These are phyloP conservation scores for Sylvia atricapilla DNA, from an alignment of 2,113 vertebrate species.

Conservation along the genomic window DNA sequence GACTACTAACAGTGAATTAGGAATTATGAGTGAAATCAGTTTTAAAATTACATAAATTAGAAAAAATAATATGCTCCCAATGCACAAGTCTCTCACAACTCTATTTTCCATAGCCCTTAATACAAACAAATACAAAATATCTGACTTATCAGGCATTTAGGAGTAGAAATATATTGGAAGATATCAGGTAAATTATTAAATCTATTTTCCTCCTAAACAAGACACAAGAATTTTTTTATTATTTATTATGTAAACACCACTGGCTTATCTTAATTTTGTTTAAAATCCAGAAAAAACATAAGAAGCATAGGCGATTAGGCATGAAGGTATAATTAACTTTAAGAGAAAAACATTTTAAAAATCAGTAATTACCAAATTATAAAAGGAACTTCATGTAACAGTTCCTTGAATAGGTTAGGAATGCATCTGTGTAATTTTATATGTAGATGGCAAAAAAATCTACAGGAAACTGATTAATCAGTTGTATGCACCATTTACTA, in stretches of 20 bases:
- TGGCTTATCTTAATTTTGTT: not conserved
- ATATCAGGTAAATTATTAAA: not conserved
- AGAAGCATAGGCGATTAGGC: not conserved
- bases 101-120: not conserved
- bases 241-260: not conserved
- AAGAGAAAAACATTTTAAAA: not conserved
- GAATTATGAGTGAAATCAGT: not conserved
- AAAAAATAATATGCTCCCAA: not conserved
- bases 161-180: not conserved
- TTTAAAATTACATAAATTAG: slow-evolving; percentile 17
- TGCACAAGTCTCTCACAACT: not conserved
- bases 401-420: not conserved
- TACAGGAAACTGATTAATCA: not conserved
- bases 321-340: not conserved
- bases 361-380: not conserved
- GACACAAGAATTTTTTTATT: not conserved
- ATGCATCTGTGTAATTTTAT: not conserved
- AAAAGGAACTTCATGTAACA: not conserved
- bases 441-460: not conserved
- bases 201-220: not conserved
- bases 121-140: not conserved
- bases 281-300: not conserved
- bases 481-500: not conserved
- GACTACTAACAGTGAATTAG: not conserved
- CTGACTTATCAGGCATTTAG: not conserved